These are phyloP conservation scores for Xanthia togata DNA, from an alignment of 2,888 invertebrate genomes.

Conservation along the genomic window DNA sequence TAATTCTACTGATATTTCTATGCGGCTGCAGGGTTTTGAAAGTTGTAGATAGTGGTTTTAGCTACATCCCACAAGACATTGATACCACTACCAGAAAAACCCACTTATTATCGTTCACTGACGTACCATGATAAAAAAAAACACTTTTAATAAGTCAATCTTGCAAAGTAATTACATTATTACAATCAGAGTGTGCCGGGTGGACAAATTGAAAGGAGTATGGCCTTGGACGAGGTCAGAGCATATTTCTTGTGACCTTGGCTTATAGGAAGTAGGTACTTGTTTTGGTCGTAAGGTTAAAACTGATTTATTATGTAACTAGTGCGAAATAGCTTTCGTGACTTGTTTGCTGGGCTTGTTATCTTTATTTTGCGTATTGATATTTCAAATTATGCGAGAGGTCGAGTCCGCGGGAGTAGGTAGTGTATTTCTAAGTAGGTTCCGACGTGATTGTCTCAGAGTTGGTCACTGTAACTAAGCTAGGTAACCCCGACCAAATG, in stretches of 20 bases:
- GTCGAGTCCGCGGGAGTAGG: neutral
- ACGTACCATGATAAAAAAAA: conserved; percentile 1
- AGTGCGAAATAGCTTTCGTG: conserved; percentile 46
- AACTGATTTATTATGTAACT: conserved; percentile 52
- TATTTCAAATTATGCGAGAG: conserved; percentile 2
- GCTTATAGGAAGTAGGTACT: conserved; percentile 58
- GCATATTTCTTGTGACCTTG: conserved; percentile 58
- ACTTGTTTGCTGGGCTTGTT: conserved; percentile 19
- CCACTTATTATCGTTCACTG: neutral
- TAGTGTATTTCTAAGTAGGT: neutral
- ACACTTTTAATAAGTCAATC: conserved; percentile 18
- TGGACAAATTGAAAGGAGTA: conserved; percentile 59
- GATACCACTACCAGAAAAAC: conserved; percentile 5
- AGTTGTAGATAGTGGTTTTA: neutral
- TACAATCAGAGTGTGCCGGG: conserved; percentile 11
- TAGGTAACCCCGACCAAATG: no score
- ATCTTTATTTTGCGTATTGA: conserved; percentile 21
- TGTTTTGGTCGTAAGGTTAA: conserved; percentile 53
- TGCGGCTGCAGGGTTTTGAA: no score
- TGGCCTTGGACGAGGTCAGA: conserved; percentile 63
- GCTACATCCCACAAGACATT: neutral
- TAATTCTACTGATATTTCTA: neutral
- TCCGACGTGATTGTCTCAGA: neutral
- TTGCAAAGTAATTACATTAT: conserved; percentile 42
- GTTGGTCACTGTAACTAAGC: neutral